Conservation (phyloP, 2,797 vertebrate species). For the Molossus alvarezi region DNA sequence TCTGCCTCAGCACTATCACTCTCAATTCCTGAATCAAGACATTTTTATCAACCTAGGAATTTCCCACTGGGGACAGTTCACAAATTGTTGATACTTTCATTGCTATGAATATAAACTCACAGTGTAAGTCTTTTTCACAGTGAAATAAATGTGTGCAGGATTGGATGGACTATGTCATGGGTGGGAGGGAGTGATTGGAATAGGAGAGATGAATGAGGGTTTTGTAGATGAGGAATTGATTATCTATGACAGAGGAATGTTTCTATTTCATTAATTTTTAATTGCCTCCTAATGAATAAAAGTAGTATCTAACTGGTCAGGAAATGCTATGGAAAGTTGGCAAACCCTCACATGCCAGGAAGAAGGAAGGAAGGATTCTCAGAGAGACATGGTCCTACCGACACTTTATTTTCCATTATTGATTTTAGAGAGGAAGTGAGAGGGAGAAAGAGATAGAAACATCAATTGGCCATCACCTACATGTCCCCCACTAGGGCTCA, state of each 20-base stretch:
- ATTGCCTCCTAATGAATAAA: conserved; percentile 10
- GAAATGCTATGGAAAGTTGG: background rate
- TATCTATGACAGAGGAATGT: background rate
- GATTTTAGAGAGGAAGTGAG: too few relatives aligned
- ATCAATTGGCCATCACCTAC: too few relatives aligned
- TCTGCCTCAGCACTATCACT: background rate
- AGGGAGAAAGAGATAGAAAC: too few relatives aligned
- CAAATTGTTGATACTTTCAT: background rate
- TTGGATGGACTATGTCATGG: background rate
- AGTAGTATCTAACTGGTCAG: background rate
- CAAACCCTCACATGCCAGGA: background rate
- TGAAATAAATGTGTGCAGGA: background rate
- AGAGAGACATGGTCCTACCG: background rate
- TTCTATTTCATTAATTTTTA: background rate
- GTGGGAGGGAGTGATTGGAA: background rate
- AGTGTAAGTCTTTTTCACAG: background rate
- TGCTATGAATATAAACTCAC: background rate
- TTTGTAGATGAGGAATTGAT: background rate
- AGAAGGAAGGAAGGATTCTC: background rate
- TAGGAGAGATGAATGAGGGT: background rate
- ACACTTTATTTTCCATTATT: background rate
- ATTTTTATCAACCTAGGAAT: background rate
- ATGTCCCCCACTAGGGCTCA: too few relatives aligned
- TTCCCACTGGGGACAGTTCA: background rate
- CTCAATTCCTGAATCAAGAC: background rate